Conservation (phyloP, 2,113 vertebrate species). For the Pogonocichla stellata region DNA sequence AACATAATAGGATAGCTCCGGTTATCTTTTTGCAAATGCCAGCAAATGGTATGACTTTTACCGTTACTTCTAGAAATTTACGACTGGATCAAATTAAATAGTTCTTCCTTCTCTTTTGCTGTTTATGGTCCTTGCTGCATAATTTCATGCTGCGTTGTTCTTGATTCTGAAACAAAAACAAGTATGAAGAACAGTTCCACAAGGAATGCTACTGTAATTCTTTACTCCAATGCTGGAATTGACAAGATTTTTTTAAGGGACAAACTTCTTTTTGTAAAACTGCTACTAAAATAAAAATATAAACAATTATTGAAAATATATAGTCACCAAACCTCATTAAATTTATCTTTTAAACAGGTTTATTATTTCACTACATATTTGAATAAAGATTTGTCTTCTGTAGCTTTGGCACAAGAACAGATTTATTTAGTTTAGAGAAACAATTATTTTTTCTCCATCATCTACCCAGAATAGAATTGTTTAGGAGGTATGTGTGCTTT, state of each 20-base stretch:
- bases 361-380: conserved; percentile 71
- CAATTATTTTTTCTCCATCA: conserved; percentile 68
- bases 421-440: conserved; percentile 71
- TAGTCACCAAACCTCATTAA: conserved; percentile 63
- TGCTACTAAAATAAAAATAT: conserved; percentile 72
- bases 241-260: conserved; percentile 8
- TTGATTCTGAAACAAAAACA: not conserved
- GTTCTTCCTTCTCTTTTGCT: not conserved
- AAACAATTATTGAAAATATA: conserved; percentile 78
- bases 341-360: conserved; percentile 73
- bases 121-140: not conserved
- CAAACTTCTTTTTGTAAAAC: conserved; percentile 52
- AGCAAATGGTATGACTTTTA: not conserved
- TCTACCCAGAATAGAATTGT: conserved; percentile 33
- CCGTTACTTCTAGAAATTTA: not conserved
- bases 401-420: conserved; percentile 65
- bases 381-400: conserved; percentile 74
- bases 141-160: conserved; percentile 15
- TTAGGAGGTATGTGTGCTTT: conserved; percentile 6
- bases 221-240: conserved; percentile 19
- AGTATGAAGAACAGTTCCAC: not conserved
- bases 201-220: not conserved
- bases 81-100: not conserved
- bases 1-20: not conserved
- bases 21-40: not conserved